Base-by-base conservation (phyloP, 2,888 invertebrate genomes). In the Tridacna crocea region DNA sequence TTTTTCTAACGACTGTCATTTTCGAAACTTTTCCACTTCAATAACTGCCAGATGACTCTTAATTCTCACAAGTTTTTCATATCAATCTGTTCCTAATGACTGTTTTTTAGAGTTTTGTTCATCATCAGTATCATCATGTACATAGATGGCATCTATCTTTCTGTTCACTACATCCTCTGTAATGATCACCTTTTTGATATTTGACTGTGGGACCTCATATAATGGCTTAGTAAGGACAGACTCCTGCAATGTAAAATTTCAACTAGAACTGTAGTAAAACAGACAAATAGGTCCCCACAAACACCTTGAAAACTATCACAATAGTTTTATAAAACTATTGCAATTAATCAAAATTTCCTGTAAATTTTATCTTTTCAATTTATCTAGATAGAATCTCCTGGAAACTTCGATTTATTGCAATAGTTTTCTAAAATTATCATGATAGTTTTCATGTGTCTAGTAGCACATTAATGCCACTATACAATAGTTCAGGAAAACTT, bases 191-290 rank as follows among this genome's bases (percentile, higher is more conserved):
- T 96, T 96, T 87, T 96, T 95, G 51, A 99, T 97, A 95, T 98
- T 98, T 0, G 98, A 98, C 36, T 98, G 99, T 68, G 99, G 99
- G 90, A 99, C 97, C 94, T 99, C 99, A 95, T 98, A 99, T 98
- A 99, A 99, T 84, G 99, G 97, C 92, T 99, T 99, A 88, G 99
- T 95, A 63, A 99, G 95, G 74, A 99, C 96, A 89, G 96, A 97
- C 95, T 99, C 99, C 97, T 98, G 94, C 26, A 60, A 60, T 4
- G 36, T 8, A 36, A 36, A 36, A 36, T 36, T 36, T 8, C n/a
- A n/a, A n/a, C n/a, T n/a, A 61, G 51, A 51, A 51, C 51, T 13
- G 15, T 11, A 51, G 15, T 51, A 13, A 51, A 11, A 51, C 51
- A 51, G 11, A 51, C 11, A 13, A 13, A 51, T 51, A 51, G 11